Evolutionary conservation across 2,797 vertebrate species (phyloP), one percentile per base, ranked within the genome.

Genomic region (Hydrophis major): DNA sequence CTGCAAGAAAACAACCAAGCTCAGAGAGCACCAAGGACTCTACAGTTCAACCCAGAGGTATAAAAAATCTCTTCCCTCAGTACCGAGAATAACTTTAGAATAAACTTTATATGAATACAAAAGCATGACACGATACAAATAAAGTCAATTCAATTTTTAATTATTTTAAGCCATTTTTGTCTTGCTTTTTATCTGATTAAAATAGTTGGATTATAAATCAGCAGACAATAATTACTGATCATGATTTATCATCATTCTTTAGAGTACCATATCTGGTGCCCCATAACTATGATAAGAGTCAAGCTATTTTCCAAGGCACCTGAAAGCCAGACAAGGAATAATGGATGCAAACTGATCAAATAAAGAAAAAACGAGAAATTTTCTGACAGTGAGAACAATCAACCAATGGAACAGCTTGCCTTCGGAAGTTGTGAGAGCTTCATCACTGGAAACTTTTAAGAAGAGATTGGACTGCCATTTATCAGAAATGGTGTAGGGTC

Each of bases 211-310:
- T 47, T 93, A 89, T 6, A 91, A 94, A 89, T 63, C 78, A 89
- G n/a, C 28, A 74, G 91, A 10, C 88, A 88, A 66, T 91, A 42
- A 47, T 13, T 1, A 11, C n/a, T 56, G 60, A 91, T 16, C 78
- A 83, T 55, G 87, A 91, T 22, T 89, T 59, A 87, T 78, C 53
- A 96, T 92, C 37, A 89, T 13, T 88, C 32, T 57, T 89, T n/a
- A 74, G 16, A 74, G 69, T 37, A 20, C 16, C 69, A 22, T 78
- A 42, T 78, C 69, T 42, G 7, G 69, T 78, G 69, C 7, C 18
- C 3, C 18, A 32, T 37, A 78, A 78, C 16, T 22, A 78, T 37
- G 69, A 8, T 78, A 22, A 42, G 32, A 6, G 2, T 55, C 53
- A 55, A 55, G 53, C 11, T 55, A 55, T 55, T 55, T 55, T 55